Conservation (phyloP, 2,797 vertebrate species). For the Pitangus sulphuratus region DNA sequence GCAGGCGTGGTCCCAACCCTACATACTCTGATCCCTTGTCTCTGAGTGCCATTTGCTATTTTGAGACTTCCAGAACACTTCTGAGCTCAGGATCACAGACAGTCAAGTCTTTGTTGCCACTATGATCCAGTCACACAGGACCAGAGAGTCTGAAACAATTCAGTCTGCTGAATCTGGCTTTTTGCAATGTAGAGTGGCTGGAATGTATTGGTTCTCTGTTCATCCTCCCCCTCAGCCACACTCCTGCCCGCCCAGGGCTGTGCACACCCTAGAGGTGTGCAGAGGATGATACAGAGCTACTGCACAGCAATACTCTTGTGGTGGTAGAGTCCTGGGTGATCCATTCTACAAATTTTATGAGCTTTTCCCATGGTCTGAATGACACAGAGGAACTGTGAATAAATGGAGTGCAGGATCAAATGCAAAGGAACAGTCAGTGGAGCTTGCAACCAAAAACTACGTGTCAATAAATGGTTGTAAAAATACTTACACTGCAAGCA, state of each 20-base stretch:
- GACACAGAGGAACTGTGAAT: not conserved
- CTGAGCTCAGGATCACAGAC: not conserved
- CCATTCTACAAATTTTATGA: accelerated
- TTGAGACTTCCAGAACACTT: not conserved
- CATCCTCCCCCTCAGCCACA: not conserved
- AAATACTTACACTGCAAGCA: not conserved
- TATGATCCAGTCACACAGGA: not conserved
- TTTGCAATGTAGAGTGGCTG: not conserved
- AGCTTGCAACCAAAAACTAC: not conserved
- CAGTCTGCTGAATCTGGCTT: not conserved
- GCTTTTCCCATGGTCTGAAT: not conserved
- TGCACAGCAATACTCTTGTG: not conserved
- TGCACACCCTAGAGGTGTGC: not conserved
- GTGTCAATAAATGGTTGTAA: not conserved
- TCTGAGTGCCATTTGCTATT: not conserved
- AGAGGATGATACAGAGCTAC: not conserved
- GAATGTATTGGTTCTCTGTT: not conserved
- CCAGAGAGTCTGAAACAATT: not conserved
- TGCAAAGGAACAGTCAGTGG: not conserved
- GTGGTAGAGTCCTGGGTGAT: not conserved
- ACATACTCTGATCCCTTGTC: not conserved
- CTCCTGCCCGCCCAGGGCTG: not conserved
- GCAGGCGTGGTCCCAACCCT: not conserved
- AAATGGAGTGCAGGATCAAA: not conserved
- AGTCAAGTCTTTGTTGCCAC: not conserved